Conservation (phyloP, 1,140 invertebrate species). For the Lycorma delicatula region DNA sequence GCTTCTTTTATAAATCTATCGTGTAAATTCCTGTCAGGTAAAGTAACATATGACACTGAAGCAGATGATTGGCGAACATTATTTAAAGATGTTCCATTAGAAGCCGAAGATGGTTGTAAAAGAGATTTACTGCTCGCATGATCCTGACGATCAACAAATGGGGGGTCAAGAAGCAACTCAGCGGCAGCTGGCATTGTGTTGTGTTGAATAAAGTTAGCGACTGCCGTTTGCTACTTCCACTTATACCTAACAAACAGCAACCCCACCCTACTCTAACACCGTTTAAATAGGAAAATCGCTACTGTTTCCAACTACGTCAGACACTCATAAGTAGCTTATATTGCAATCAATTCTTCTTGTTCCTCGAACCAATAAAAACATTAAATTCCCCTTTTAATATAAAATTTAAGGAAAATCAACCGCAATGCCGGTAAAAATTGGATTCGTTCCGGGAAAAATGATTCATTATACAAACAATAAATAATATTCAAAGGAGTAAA, state of each 20-base stretch:
- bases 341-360: background rate
- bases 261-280: background rate
- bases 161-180: background rate
- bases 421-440: too few relatives aligned
- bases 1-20: background rate
- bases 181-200: slow-evolving; percentile 1
- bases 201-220: background rate
- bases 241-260: background rate
- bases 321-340: background rate
- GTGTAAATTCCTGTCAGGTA: background rate
- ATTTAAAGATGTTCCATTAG: too few relatives aligned
- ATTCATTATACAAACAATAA: too few relatives aligned
- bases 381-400: too few relatives aligned
- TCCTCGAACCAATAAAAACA: too few relatives aligned
- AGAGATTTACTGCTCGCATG: too few relatives aligned
- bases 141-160: too few relatives aligned
- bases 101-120: too few relatives aligned
- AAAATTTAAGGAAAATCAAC: too few relatives aligned
- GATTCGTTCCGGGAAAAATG: too few relatives aligned
- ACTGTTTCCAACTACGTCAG: background rate
- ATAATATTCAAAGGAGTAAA: too few relatives aligned
- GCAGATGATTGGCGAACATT: background rate
- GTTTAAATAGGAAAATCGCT: background rate
- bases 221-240: too few relatives aligned
- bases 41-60: background rate